phyloP scores from a whole-genome alignment of 1,140 invertebrate genomes.

The Trichonephila inaurata region DNA sequence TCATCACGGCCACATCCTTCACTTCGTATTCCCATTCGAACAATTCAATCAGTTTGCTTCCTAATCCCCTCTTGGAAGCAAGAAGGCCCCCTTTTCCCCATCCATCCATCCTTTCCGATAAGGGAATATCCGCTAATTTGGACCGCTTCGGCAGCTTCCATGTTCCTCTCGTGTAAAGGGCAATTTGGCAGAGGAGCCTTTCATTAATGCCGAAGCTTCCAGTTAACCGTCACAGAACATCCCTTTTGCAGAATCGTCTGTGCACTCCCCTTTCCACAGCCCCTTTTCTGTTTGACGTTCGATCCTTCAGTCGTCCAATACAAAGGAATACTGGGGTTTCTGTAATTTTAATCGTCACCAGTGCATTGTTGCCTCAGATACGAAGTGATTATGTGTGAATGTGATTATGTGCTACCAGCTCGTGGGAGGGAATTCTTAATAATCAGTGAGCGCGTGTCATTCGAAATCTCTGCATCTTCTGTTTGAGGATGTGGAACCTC shows the following conservation, averaged over 20 bases:
- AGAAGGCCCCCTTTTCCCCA: not conserved
- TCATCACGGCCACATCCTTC: constrained; percentile 30
- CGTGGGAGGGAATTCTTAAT: constrained; percentile 39
- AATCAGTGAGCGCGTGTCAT: not conserved
- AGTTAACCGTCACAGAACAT: constrained; percentile 50
- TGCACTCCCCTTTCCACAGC: not conserved
- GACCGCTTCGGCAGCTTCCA: constrained; percentile 41
- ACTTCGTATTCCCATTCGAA: constrained; percentile 40
- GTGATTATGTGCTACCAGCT: constrained; percentile 33
- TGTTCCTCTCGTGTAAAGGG: constrained; percentile 53
- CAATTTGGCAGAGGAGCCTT: constrained; percentile 67
- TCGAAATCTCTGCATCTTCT: not conserved
- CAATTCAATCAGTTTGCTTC: constrained; percentile 70
- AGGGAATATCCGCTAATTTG: constrained; percentile 69
- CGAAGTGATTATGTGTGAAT: constrained; percentile 63
- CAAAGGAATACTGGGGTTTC: constrained; percentile 45
- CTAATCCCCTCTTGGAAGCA: constrained; percentile 41
- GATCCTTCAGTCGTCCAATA: not conserved
- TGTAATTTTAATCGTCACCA: constrained; percentile 49
- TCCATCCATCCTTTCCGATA: not conserved
- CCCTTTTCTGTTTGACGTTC: not conserved
- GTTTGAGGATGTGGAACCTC: not conserved
- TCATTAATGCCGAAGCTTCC: constrained; percentile 63
- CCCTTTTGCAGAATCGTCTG: constrained; percentile 36
- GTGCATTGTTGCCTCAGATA: constrained; percentile 43